A percentile compares a stretch with the other conserved stretches of the same genome.
phyloP scores from a whole-genome alignment of 2,113 vertebrate species.

The Shinisaurus crocodilurus region DNA sequence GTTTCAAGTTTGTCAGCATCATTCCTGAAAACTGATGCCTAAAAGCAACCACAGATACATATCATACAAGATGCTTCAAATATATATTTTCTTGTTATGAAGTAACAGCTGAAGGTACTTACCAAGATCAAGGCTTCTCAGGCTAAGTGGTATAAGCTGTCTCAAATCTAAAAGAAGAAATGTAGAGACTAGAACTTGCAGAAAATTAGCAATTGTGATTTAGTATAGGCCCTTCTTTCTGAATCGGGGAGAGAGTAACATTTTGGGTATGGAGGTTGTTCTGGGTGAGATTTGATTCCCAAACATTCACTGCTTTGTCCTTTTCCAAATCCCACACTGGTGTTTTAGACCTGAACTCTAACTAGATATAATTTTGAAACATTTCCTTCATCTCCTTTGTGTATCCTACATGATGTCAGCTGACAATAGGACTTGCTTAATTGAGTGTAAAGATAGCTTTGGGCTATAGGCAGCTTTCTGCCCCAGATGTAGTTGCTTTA shows the following conservation, averaged over 20 bases:
- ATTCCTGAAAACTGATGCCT: neutral
- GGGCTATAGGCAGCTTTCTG: neutral
- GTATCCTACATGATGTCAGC: neutral
- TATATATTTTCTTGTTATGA: neutral
- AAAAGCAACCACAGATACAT: neutral
- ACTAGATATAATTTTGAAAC: neutral
- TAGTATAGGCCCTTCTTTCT: neutral
- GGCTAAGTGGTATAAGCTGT: neutral
- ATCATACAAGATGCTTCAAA: neutral
- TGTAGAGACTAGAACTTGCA: neutral
- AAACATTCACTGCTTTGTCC: neutral
- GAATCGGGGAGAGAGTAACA: no score
- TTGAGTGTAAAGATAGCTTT: neutral
- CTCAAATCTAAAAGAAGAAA: neutral
- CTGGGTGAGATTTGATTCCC: rapidly evolving
- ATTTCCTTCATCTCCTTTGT: slow-evolving; percentile 5
- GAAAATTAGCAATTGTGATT: neutral
- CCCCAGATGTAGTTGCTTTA: neutral
- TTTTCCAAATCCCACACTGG: neutral
- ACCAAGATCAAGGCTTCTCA: neutral
- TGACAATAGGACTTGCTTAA: neutral
- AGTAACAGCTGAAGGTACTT: neutral
- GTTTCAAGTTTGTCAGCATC: neutral
- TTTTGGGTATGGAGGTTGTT: neutral
- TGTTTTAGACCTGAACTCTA: rapidly evolving